Percentiles rank a stretch among this genome's conserved stretches.
Evolutionary conservation across 2,888 invertebrate species (phyloP).

Genomic region (Nomada hirtipes): DNA sequence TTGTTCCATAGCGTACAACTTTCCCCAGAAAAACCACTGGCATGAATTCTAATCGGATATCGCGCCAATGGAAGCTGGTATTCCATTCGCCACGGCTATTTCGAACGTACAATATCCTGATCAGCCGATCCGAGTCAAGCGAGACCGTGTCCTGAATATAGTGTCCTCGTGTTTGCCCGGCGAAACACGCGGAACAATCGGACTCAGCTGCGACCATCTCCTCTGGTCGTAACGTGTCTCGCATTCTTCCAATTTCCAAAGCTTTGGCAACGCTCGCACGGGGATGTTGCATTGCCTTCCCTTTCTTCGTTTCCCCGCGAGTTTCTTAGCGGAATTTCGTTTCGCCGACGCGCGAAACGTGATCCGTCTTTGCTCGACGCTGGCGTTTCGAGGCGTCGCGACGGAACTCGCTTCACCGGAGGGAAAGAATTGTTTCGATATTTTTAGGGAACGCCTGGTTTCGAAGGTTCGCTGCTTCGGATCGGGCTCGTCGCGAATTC

Average conservation of each 20-base stretch:
- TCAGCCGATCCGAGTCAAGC: background rate
- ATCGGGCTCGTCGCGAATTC: too few relatives aligned
- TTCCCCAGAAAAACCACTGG: too few relatives aligned
- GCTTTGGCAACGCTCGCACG: background rate
- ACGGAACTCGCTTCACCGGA: background rate
- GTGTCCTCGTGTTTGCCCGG: background rate
- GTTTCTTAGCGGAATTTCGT: background rate
- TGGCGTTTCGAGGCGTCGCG: background rate
- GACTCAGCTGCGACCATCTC: background rate
- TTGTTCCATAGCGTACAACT: too few relatives aligned
- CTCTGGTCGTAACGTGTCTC: background rate
- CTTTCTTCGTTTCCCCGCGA: background rate
- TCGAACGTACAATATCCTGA: background rate
- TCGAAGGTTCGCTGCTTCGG: background rate
- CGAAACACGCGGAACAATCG: background rate
- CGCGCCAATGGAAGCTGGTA: background rate
- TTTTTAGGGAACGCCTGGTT: background rate
- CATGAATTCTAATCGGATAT: background rate
- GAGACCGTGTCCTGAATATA: background rate
- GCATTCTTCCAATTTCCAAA: constrained; percentile 3
- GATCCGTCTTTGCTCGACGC: background rate
- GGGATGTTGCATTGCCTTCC: background rate
- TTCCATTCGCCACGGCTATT: background rate
- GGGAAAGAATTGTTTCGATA: too few relatives aligned
- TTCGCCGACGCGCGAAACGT: background rate